These are phyloP conservation scores for Harpegnathos saltator DNA, from an alignment of 1,140 invertebrate species.

Conservation along the genomic window DNA sequence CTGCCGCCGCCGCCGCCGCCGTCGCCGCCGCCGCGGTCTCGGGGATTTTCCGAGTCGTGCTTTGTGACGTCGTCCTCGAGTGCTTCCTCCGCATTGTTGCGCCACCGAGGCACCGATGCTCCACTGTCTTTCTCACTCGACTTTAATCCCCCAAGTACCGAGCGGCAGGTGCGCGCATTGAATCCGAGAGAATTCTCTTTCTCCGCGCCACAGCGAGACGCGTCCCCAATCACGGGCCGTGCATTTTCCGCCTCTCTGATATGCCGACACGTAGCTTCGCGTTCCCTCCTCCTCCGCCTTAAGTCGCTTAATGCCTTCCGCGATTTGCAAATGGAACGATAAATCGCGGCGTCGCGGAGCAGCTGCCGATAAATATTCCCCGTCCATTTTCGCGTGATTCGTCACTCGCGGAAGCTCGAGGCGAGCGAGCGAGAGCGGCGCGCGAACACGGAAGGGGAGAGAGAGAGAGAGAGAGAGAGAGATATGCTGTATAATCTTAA, in stretches of 20 bases:
- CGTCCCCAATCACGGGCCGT: background rate
- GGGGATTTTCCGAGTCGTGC: constrained; percentile 53
- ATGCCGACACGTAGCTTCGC: background rate
- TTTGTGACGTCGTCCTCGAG: constrained; percentile 51
- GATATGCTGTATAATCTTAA: background rate
- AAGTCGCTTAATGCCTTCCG: background rate
- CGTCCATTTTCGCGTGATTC: too few relatives aligned
- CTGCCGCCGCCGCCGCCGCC: too few relatives aligned
- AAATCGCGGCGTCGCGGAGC: too few relatives aligned
- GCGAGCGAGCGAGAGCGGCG: background rate
- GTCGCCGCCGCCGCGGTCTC: too few relatives aligned
- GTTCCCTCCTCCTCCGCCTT: too few relatives aligned
- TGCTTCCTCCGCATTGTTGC: constrained; percentile 20
- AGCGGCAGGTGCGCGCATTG: background rate
- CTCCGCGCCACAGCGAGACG: background rate
- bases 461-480: too few relatives aligned
- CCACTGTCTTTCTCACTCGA: constrained; percentile 22
- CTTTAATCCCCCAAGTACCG: constrained; percentile 23
- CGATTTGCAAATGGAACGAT: background rate
- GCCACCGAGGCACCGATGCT: background rate
- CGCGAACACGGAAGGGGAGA: too few relatives aligned
- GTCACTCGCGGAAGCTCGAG: background rate
- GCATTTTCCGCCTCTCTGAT: background rate
- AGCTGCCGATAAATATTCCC: too few relatives aligned
- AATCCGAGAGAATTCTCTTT: constrained; percentile 32